These are phyloP conservation scores for Euzetes globulus DNA, from an alignment of 2,888 invertebrate species.

Conservation along the genomic window DNA sequence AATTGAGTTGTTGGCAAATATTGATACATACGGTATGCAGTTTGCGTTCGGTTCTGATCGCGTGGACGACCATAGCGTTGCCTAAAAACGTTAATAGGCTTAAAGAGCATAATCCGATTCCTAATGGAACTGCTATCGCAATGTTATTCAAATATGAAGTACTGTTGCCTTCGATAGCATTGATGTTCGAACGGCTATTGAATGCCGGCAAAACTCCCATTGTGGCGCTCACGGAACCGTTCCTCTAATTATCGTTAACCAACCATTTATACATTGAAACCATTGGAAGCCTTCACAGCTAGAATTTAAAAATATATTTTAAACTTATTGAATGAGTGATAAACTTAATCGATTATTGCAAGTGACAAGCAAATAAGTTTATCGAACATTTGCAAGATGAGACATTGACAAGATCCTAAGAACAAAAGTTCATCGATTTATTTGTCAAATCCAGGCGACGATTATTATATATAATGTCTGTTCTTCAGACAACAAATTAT, in stretches of 20 bases:
- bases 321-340: no score
- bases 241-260: no score
- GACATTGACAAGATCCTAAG: not conserved
- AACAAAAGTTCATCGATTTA: not conserved
- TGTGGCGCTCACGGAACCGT: not conserved
- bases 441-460: not conserved
- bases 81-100: constrained; percentile 50
- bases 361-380: no score
- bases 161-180: not conserved
- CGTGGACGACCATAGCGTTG: constrained; percentile 52
- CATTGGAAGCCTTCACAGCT: no score
- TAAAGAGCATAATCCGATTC: constrained; percentile 48
- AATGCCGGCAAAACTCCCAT: constrained; percentile 20
- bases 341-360: no score
- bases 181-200: constrained; percentile 6
- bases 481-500: not conserved
- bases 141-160: constrained; percentile 27
- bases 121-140: constrained; percentile 44
- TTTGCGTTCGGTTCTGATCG: constrained; percentile 50
- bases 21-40: constrained; percentile 49
- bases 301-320: no score
- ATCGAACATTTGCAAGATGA: no score
- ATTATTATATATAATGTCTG: not conserved
- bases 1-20: not conserved
- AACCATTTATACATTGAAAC: not conserved